These are phyloP conservation scores for Colistium nudipinnis DNA, from an alignment of 2,113 vertebrate species.

Conservation along the genomic window DNA sequence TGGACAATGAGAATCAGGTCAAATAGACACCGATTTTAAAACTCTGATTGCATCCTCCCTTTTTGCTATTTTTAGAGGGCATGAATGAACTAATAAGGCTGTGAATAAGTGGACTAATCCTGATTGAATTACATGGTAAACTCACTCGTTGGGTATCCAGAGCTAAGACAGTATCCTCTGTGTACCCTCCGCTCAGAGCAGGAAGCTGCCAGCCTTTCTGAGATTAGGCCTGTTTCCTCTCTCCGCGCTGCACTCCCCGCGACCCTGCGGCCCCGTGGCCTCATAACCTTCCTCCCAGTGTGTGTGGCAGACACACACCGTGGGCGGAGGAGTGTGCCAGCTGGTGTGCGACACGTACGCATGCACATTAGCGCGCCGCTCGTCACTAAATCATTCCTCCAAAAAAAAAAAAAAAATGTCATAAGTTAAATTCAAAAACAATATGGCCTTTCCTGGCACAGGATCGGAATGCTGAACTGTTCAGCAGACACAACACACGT, in stretches of 20 bases:
- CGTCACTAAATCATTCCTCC: conserved; percentile 64
- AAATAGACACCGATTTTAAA: conserved; percentile 36
- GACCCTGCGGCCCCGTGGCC: conserved; percentile 74
- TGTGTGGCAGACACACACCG: conserved; percentile 73
- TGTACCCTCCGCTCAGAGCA: conserved; percentile 78
- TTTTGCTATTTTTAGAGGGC: conserved; percentile 58
- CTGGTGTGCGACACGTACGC: conserved; percentile 49
- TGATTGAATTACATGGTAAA: conserved; percentile 79
- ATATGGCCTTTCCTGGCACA: conserved; percentile 75
- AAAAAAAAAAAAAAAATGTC: conserved; percentile 70
- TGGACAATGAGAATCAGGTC: conserved; percentile 34
- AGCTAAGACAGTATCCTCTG: conserved; percentile 77
- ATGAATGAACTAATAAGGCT: conserved; percentile 59
- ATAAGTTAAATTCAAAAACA: conserved; percentile 78
- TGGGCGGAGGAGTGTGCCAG: conserved; percentile 62
- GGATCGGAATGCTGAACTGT: conserved; percentile 75
- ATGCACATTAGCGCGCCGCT: conserved; percentile 21
- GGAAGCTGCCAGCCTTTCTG: conserved; percentile 84
- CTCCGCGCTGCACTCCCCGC: conserved; percentile 70
- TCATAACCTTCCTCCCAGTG: conserved; percentile 64
- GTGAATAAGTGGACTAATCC: conserved; percentile 63
- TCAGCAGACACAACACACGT: conserved; percentile 77
- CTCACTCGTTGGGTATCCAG: conserved; percentile 54
- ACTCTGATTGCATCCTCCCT: conserved; percentile 28
- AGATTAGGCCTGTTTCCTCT: conserved; percentile 84